Evolutionary conservation across 2,888 invertebrate genomes (phyloP), one percentile per base, ranked within the genome.

Genomic region (Ornithoptera alexandrae): DNA sequence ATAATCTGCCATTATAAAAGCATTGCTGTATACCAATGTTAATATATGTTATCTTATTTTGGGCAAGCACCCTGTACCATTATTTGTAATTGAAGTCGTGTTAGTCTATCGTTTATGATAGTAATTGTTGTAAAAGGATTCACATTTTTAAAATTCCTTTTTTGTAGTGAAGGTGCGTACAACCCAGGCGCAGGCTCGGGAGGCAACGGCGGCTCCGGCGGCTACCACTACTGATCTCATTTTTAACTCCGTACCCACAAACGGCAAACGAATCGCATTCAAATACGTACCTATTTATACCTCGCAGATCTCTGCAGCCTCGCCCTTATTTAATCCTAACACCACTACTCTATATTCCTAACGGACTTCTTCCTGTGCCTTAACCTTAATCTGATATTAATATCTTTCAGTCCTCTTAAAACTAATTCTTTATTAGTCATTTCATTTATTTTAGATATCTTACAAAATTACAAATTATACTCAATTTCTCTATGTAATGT

Each of bases 171-270:
- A 77, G 90, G 91, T 36, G 84, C 90, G 1, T 91, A 92, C 80
- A 90, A 87, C 73, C 82, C 79, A 36, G 83, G 86, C 36, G 74
- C 77, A 42, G 79, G 81, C 10, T 75, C 79, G 57, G 81, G 83
- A 39, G 75, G 76, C 36, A 70, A 69, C 62, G 75, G 75, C 22
- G 81, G 86, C 50, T 76, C 81, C 61, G 79, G 76, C 66, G 89
- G 90, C 69, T 91, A 91, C 80, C 90, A 89, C 75, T 92, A 91
- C 77, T 89, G 84, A 91, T 87, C 86, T 88, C 85, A 83, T 75
- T 72, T 63, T 22, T 72, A 61, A 72, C 69, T 46, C 70, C 62
- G 69, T 72, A 71, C 73, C 72, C 61, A 72, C 73, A 76, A 75
- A 77, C 72, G 71, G 74, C 74, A 77, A 76, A 79, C 71, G 72